Evolutionary conservation across 1,140 invertebrate genomes (phyloP).

Genomic region (Psilanteris sp.): DNA sequence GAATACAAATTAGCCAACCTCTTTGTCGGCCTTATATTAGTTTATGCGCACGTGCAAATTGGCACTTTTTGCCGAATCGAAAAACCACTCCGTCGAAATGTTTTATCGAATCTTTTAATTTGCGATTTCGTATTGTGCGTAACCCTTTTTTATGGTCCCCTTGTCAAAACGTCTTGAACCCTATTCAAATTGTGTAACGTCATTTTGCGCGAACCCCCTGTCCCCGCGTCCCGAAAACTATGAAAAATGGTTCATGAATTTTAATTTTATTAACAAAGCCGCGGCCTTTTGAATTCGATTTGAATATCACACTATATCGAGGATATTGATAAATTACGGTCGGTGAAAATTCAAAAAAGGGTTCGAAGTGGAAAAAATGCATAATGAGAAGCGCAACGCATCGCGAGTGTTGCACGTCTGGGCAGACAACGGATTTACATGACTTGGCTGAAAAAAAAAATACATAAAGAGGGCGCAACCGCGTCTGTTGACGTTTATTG

Average conservation of each 20-base stretch:
- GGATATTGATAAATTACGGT: slow-evolving; percentile 62
- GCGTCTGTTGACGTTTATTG: slow-evolving; percentile 67
- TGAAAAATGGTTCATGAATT: slow-evolving; percentile 71
- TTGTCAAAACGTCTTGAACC: slow-evolving; percentile 4
- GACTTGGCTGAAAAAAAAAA: slow-evolving; percentile 64
- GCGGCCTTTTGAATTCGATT: slow-evolving; percentile 64
- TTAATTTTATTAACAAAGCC: slow-evolving; percentile 70
- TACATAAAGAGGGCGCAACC: slow-evolving; percentile 42
- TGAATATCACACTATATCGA: slow-evolving; percentile 67
- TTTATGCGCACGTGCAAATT: slow-evolving; percentile 38
- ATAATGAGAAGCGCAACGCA: slow-evolving; percentile 59
- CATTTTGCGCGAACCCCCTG: too few relatives aligned
- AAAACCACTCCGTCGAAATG: background rate
- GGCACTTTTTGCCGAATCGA: background rate
- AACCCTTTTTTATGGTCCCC: slow-evolving; percentile 7
- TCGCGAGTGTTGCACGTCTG: slow-evolving; percentile 35
- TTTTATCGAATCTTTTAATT: slow-evolving; percentile 19
- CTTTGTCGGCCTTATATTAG: slow-evolving; percentile 65
- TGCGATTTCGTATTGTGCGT: slow-evolving; percentile 10
- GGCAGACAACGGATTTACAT: slow-evolving; percentile 34
- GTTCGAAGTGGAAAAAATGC: slow-evolving; percentile 61
- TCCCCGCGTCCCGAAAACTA: too few relatives aligned
- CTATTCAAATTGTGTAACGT: slow-evolving; percentile 39
- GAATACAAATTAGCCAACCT: slow-evolving; percentile 43
- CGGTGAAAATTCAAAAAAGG: slow-evolving; percentile 62